Percentiles rank a stretch among this genome's conserved stretches.
phyloP scores from a whole-genome alignment of 2,888 invertebrate species.

The Stegophylla sp. region DNA sequence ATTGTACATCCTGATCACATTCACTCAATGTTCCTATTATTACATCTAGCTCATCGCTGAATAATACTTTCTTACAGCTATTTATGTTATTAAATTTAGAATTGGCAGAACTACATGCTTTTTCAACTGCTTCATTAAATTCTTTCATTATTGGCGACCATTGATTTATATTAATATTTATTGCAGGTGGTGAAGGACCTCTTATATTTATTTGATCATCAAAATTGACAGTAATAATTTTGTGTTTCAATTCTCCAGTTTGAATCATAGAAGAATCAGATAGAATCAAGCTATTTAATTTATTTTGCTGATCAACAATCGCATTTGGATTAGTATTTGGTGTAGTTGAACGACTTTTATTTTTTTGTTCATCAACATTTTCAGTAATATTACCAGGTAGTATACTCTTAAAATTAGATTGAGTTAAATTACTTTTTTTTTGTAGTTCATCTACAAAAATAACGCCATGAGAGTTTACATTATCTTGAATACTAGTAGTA shows the following conservation, averaged over 20 bases:
- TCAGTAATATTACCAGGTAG: too few species aligned
- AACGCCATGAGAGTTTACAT: background rate
- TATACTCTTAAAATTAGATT: too few species aligned
- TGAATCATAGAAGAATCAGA: background rate
- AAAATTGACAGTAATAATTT: too few species aligned
- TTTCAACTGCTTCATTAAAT: conserved; percentile 47
- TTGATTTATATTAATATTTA: background rate
- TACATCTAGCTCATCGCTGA: background rate
- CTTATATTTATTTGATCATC: too few species aligned
- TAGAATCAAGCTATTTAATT: too few species aligned
- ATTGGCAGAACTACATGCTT: conserved; percentile 13
- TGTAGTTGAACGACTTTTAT: too few species aligned
- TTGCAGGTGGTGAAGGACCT: background rate
- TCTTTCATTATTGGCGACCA: conserved; percentile 48
- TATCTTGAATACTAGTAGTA: background rate
- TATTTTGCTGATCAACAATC: too few species aligned
- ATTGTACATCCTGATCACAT: background rate
- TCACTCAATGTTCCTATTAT: background rate
- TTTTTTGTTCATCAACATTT: too few species aligned
- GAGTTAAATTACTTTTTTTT: too few species aligned
- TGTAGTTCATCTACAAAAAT: too few species aligned
- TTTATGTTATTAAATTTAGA: background rate
- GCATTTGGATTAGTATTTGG: too few species aligned
- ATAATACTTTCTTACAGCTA: background rate
- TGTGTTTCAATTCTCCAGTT: background rate